phyloP scores from a whole-genome alignment of 2,113 vertebrate genomes.

The Phalacrocorax aristotelis region DNA sequence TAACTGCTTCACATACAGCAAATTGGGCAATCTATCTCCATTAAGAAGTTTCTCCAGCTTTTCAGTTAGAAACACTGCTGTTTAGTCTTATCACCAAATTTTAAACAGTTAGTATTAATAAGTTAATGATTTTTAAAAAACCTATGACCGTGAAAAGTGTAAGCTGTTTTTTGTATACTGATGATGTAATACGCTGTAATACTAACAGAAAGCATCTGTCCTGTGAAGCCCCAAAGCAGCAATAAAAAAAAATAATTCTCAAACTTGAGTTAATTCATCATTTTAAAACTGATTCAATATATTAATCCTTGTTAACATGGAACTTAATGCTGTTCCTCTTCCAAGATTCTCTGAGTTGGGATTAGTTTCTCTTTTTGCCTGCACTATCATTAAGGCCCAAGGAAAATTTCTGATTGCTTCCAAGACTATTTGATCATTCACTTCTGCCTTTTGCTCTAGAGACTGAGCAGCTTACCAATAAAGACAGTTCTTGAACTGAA shows the following conservation, averaged over 20 bases:
- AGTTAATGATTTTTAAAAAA: background rate
- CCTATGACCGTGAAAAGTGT: background rate
- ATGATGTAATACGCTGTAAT: background rate
- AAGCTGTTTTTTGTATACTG: background rate
- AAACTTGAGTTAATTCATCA: background rate
- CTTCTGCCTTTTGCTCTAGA: background rate
- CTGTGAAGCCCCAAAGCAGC: background rate
- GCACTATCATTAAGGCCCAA: background rate
- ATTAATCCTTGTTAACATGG: background rate
- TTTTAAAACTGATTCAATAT: background rate
- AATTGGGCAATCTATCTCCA: background rate
- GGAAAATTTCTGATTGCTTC: background rate
- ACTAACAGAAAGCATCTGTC: background rate
- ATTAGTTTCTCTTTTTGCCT: background rate
- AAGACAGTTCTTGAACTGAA: rapidly evolving
- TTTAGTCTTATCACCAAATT: background rate
- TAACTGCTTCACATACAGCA: background rate
- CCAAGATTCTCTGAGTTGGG: background rate
- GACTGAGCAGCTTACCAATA: background rate
- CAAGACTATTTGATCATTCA: background rate
- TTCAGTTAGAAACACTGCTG: background rate
- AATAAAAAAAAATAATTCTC: background rate
- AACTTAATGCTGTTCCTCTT: background rate
- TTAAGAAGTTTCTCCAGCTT: background rate
- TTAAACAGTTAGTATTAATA: background rate